Evolutionary conservation across 2,888 invertebrate species (phyloP).

Genomic region (Cantharis flavilabris): DNA sequence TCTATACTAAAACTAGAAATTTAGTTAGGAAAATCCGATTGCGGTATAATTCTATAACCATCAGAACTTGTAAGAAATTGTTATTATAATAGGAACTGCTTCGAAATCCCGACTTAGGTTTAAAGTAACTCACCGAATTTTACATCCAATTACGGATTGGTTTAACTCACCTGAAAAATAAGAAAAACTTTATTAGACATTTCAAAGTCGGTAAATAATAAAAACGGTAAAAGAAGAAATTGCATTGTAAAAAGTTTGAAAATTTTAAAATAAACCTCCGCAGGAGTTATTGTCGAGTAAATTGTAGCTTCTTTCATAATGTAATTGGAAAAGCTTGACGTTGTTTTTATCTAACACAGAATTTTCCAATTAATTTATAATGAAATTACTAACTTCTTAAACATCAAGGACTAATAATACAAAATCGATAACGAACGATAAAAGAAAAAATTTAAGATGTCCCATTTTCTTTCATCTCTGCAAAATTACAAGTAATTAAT

Average conservation of each 20-base stretch:
- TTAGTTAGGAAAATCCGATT: not conserved
- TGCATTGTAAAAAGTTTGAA: not conserved
- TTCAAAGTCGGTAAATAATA: not conserved
- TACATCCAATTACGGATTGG: not conserved
- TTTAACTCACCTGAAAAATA: not conserved
- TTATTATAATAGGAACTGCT: not conserved
- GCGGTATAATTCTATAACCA: not conserved
- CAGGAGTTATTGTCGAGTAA: not conserved
- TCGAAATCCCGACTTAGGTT: not conserved
- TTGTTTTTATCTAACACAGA: not conserved
- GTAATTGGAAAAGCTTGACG: not conserved
- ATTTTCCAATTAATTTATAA: not conserved
- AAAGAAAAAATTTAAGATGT: not conserved
- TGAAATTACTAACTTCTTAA: not conserved
- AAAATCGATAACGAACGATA: not conserved
- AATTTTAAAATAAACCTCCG: not conserved
- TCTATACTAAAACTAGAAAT: conserved; percentile 7
- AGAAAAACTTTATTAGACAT: not conserved
- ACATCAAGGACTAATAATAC: not conserved
- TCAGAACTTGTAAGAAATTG: not conserved
- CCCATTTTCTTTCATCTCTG: not conserved
- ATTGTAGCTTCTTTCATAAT: not conserved
- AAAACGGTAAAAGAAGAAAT: not conserved
- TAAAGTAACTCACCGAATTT: not conserved
- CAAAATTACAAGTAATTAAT: not conserved